Base-by-base conservation (phyloP, 2,888 invertebrate genomes). In the Drosophila bunnanda region DNA sequence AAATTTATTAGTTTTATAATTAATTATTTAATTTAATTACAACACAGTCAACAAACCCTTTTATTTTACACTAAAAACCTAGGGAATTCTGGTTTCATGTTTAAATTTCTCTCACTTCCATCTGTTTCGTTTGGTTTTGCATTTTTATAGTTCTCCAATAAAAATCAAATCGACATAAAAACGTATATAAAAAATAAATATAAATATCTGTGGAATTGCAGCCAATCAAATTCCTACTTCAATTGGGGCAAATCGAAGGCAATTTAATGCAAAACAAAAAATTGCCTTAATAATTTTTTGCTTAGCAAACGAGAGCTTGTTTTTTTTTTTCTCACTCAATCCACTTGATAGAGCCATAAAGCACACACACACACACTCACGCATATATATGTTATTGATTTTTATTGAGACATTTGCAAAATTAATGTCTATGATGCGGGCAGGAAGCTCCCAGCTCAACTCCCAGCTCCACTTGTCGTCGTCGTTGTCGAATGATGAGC, bases 351-450 rank as follows among this genome's bases (percentile, higher is more conserved):
- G 61, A 84, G 88, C 53, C 69, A 72, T 81, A 78, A 87, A 77
- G 56, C 43, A 50, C 22, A 34, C 12, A n/a, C 9, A 22, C 9
- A n/a, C 13, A 38, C 28, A 10, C n/a, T 30, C 1, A 12, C 22
- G 20, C 7, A 12, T 20, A 57, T 77, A 82, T 87, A 64, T 84
- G 59, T 68, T 81, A 82, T 82, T 82, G 82, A 87, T 82, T 87
- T 81, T 79, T 84, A 82, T 83, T 80, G 76, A 86, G 88, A 88
- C 86, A 88, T 80, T 82, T 70, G 71, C 60, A 68, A 82, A 82
- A 80, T 74, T 79, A 74, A 85, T 88, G 82, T 60, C 52, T 44
- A 41, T 44, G 54, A 66, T 71, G 75, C 50, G 80, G 74, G 62
- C 30, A 39, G 41, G 44, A 28, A 34, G 20, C n/a, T n/a, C n/a